Conservation (phyloP, 2,888 invertebrate species). For the Crocallis elinguaria region DNA sequence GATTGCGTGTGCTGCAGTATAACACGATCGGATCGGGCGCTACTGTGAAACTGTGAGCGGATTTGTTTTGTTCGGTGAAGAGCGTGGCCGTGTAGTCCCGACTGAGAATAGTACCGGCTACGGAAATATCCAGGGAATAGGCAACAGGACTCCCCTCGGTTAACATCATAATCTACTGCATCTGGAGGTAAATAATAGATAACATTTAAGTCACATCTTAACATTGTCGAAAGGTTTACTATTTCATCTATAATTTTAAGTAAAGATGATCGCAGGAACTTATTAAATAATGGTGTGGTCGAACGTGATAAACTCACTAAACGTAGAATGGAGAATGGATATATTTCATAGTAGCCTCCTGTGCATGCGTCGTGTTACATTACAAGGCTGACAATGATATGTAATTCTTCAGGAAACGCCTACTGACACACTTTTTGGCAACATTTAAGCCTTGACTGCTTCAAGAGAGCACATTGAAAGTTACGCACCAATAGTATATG, state of each 20-base stretch:
- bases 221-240: too few relatives aligned
- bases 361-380: constrained; percentile 1
- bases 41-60: constrained; percentile 22
- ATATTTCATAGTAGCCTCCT: constrained; percentile 20
- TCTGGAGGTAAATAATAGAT: too few relatives aligned
- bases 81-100: too few relatives aligned
- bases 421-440: constrained; percentile 25
- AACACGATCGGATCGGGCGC: constrained; percentile 15
- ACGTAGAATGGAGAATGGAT: background rate
- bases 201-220: too few relatives aligned
- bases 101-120: too few relatives aligned
- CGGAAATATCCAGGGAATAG: too few relatives aligned
- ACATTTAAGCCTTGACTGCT: constrained; percentile 15
- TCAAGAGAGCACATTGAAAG: constrained; percentile 21
- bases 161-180: too few relatives aligned
- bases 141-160: too few relatives aligned
- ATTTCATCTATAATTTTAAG: too few relatives aligned
- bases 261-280: too few relatives aligned
- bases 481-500: background rate
- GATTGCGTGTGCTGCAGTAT: constrained; percentile 30
- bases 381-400: constrained; percentile 26
- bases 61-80: too few relatives aligned
- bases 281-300: background rate
- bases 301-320: background rate
- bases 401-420: constrained; percentile 32